Evolutionary conservation across 2,797 vertebrate genomes (phyloP).

Genomic region (Phalloptychus januarius): DNA sequence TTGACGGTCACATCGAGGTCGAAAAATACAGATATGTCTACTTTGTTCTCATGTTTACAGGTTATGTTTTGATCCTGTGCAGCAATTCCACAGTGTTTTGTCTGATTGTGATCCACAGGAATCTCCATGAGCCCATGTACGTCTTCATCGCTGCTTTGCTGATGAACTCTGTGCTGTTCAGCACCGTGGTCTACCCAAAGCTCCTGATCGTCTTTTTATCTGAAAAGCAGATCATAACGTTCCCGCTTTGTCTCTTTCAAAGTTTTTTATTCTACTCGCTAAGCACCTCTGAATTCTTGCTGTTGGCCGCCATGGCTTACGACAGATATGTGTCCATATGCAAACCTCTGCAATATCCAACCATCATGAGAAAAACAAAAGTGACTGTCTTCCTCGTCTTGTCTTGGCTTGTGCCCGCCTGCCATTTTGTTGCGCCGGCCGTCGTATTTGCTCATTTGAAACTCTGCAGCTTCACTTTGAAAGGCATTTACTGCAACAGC

Average conservation of each 20-base stretch:
- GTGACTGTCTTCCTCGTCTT: not conserved
- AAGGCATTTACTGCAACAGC: not conserved
- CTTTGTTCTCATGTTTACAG: not conserved
- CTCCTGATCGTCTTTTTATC: not conserved
- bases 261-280: not conserved
- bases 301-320: constrained; percentile 48
- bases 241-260: not conserved
- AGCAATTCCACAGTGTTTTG: not conserved
- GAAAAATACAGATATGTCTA: not conserved
- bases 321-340: constrained; percentile 57
- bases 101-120: not conserved
- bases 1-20: not conserved
- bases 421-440: not conserved
- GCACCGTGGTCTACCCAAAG: not conserved
- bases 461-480: not conserved
- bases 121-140: not conserved
- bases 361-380: constrained; percentile 6
- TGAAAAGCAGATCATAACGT: not conserved
- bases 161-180: not conserved
- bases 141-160: not conserved
- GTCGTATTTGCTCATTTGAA: not conserved
- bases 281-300: constrained; percentile 17
- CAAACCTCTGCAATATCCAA: constrained; percentile 42
- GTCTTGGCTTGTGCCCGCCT: not conserved
- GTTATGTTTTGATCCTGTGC: not conserved